These are phyloP conservation scores for Leptoclinus maculatus DNA, from an alignment of 2,797 vertebrate species.

Conservation along the genomic window DNA sequence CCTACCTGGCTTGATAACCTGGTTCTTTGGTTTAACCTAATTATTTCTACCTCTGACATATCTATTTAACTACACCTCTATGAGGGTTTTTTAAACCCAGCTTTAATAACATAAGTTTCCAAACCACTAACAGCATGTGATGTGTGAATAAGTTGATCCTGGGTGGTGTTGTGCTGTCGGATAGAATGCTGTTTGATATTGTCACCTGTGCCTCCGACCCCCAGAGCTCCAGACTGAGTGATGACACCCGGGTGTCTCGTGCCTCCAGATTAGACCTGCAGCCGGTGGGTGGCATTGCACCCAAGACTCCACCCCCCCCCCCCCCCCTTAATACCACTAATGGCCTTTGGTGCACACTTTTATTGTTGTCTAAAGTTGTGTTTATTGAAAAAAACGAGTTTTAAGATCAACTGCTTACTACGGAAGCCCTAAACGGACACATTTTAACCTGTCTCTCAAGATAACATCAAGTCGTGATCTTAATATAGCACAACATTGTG, in stretches of 20 bases:
- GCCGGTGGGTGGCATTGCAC: slow-evolving; percentile 76
- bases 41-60: no score
- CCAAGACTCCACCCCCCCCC: no score
- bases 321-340: slow-evolving; percentile 4
- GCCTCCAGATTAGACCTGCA: slow-evolving; percentile 79
- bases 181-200: slow-evolving; percentile 24
- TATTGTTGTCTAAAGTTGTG: not conserved
- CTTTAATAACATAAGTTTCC: not conserved
- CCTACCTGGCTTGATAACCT: not conserved
- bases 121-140: not conserved
- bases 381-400: not conserved
- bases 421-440: no score
- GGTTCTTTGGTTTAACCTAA: no score
- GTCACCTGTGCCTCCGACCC: slow-evolving; percentile 10
- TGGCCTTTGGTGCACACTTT: not conserved
- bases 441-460: no score
- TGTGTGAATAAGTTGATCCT: not conserved
- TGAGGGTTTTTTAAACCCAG: not conserved
- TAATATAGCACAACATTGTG: no score
- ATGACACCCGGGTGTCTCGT: slow-evolving; percentile 75
- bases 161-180: not conserved
- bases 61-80: not conserved
- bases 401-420: not conserved
- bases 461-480: no score
- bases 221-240: slow-evolving; percentile 80